These are phyloP conservation scores for Pterocles gutturalis DNA, from an alignment of 2,113 vertebrate species.

Conservation along the genomic window DNA sequence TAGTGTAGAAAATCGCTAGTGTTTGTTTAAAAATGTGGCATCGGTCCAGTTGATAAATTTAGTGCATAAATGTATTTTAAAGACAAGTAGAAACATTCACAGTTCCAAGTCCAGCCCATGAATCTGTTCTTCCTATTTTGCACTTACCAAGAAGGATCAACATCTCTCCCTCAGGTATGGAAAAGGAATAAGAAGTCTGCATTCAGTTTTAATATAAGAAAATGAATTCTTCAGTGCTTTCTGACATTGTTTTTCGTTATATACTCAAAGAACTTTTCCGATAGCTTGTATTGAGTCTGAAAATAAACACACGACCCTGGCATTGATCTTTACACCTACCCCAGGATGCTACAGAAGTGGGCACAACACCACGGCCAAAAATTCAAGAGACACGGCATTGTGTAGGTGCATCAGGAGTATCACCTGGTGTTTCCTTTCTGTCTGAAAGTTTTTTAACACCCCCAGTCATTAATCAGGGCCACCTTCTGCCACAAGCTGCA, in stretches of 20 bases:
- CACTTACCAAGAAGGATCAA: background rate
- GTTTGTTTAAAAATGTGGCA: background rate
- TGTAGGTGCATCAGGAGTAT: background rate
- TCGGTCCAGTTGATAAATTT: background rate
- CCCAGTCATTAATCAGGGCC: background rate
- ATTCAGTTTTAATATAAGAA: background rate
- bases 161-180: background rate
- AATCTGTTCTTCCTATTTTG: background rate
- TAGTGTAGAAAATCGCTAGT: background rate
- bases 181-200: background rate
- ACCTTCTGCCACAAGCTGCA: background rate
- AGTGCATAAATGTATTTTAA: conserved; percentile 3
- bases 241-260: background rate
- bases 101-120: background rate
- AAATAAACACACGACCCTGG: background rate
- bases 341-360: background rate
- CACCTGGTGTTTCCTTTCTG: background rate
- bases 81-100: background rate
- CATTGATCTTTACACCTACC: background rate
- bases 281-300: background rate
- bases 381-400: background rate
- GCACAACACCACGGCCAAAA: background rate
- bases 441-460: background rate
- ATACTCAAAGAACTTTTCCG: background rate
- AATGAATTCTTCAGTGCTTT: background rate